Percentiles rank a stretch among this genome's conserved stretches.
These are phyloP conservation scores for Agonum fuliginosum DNA, from an alignment of 2,888 invertebrate genomes.

Conservation along the genomic window DNA sequence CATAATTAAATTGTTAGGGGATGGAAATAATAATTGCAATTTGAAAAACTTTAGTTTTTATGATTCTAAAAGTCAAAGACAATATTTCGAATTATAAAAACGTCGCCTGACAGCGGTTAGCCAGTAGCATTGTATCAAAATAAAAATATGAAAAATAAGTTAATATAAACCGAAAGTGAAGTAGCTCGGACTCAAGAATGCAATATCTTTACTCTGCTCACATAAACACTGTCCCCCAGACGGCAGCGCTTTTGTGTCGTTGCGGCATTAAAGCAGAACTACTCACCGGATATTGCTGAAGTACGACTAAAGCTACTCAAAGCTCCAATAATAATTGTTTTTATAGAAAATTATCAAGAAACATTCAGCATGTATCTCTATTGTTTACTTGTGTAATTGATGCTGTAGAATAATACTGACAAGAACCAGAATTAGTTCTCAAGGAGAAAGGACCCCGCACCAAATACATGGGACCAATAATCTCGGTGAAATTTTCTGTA, in stretches of 20 bases:
- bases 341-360: constrained; percentile 14
- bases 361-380: constrained; percentile 12
- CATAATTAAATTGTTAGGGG: neutral
- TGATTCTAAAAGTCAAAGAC: too few species aligned
- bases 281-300: neutral
- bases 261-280: constrained; percentile 41
- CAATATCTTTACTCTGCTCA: constrained; percentile 16
- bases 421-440: too few species aligned
- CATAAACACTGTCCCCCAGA: constrained; percentile 42
- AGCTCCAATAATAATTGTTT: constrained; percentile 8
- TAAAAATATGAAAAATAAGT: constrained; percentile 39
- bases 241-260: constrained; percentile 1
- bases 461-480: too few species aligned
- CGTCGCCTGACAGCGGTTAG: constrained; percentile 5
- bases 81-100: too few species aligned
- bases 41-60: too few species aligned
- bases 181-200: constrained; percentile 24
- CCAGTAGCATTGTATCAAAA: constrained; percentile 27
- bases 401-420: neutral
- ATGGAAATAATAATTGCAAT: neutral
- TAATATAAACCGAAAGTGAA: constrained; percentile 37
- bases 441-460: too few species aligned
- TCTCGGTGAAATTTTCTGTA: too few species aligned
- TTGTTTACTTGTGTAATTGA: constrained; percentile 21
- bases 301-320: neutral